phyloP scores from a whole-genome alignment of 2,888 invertebrate genomes.

The Oscheius onirici region DNA sequence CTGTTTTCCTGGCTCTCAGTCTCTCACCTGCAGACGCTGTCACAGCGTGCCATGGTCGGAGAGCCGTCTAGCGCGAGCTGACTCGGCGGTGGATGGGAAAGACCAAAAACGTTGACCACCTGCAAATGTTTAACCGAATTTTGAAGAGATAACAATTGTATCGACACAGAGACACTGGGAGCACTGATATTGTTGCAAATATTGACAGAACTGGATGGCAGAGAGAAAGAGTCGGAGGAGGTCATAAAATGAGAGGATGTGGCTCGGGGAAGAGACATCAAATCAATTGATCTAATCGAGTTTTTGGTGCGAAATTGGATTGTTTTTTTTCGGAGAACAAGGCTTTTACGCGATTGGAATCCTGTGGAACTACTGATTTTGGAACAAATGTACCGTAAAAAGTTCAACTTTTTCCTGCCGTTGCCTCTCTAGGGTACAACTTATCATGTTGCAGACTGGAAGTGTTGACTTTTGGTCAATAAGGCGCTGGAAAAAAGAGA shows the following conservation, averaged over 20 bases:
- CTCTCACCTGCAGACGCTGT: slow-evolving; percentile 50
- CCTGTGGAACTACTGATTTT: background rate
- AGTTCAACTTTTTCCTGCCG: background rate
- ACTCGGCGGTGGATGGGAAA: slow-evolving; percentile 48
- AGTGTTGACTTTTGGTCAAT: background rate
- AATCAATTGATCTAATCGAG: slow-evolving; percentile 26
- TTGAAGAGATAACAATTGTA: slow-evolving; percentile 5
- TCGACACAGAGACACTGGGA: slow-evolving; percentile 20
- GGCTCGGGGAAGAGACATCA: background rate
- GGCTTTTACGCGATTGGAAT: no score
- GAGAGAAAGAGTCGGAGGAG: background rate
- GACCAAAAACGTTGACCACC: slow-evolving; percentile 51
- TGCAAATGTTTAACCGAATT: slow-evolving; percentile 31
- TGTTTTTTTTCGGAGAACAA: no score
- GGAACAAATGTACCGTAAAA: no score
- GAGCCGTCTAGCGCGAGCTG: slow-evolving; percentile 50
- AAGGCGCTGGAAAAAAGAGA: background rate
- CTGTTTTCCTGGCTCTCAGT: no score
- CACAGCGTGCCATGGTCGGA: slow-evolving; percentile 50
- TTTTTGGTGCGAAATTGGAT: background rate
- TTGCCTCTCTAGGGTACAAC: background rate
- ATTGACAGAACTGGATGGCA: background rate
- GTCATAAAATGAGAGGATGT: slow-evolving; percentile 14
- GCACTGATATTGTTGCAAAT: background rate
- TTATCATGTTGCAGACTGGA: background rate